Percentiles rank a stretch among this genome's conserved stretches.
Evolutionary conservation across 1,140 invertebrate species (phyloP).

Genomic region (Trichonephila clavata): DNA sequence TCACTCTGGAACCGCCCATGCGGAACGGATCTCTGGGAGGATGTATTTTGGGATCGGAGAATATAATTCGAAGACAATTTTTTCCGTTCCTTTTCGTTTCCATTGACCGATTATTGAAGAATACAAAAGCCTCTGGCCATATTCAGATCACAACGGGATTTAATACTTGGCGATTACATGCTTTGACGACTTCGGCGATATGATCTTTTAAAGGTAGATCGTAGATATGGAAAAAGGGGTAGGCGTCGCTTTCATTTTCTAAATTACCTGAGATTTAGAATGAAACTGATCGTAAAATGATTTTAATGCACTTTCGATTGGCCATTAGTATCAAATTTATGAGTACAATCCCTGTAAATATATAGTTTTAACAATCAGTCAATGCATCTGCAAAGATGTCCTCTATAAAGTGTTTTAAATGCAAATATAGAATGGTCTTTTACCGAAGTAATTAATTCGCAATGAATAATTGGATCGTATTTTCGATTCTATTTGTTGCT

Average conservation of each 20-base stretch:
- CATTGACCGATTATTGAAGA: slow-evolving; percentile 60
- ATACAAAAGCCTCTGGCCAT: slow-evolving; percentile 21
- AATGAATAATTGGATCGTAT: too few relatives aligned
- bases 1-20: background rate
- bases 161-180: slow-evolving; percentile 36
- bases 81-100: slow-evolving; percentile 59
- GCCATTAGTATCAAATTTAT: background rate
- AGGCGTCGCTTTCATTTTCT: slow-evolving; percentile 44
- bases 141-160: slow-evolving; percentile 35
- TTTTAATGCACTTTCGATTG: background rate
- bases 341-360: too few relatives aligned
- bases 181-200: slow-evolving; percentile 40
- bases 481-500: too few relatives aligned
- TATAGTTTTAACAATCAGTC: too few relatives aligned
- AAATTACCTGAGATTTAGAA: slow-evolving; percentile 47
- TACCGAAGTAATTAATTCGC: too few relatives aligned
- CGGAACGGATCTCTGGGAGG: background rate
- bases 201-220: background rate
- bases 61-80: background rate
- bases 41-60: slow-evolving; percentile 47
- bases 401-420: too few relatives aligned
- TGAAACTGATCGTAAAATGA: slow-evolving; percentile 9
- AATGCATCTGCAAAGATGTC: too few relatives aligned
- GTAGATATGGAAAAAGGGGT: background rate
- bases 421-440: too few relatives aligned